phyloP scores from a whole-genome alignment of 2,888 invertebrate species.

The Scelioninae gen. 1 region DNA sequence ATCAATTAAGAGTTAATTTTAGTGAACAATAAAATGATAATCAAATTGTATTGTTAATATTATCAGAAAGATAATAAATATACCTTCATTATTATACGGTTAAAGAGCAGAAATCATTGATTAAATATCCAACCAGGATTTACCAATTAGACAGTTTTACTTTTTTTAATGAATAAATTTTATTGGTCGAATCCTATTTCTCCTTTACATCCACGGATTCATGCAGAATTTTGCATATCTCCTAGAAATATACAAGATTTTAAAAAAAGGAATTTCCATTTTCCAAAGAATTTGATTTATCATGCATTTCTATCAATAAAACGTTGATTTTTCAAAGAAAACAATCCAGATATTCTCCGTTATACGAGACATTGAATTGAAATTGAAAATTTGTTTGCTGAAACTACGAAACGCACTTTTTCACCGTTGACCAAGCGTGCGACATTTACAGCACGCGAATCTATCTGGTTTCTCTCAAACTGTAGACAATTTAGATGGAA shows the following conservation, averaged over 20 bases:
- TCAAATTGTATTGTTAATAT: background rate
- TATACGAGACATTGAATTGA: background rate
- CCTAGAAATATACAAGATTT: too few relatives aligned
- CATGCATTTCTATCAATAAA: too few relatives aligned
- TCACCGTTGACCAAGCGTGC: background rate
- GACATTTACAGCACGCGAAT: slow-evolving; percentile 3
- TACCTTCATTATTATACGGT: background rate
- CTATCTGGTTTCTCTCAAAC: slow-evolving; percentile 45
- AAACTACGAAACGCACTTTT: background rate
- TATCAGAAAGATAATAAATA: background rate
- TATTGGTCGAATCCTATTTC: too few relatives aligned
- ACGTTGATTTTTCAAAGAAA: too few relatives aligned
- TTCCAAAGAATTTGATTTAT: too few relatives aligned
- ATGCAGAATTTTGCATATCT: too few relatives aligned
- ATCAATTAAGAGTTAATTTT: background rate
- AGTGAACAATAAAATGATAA: background rate
- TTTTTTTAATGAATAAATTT: too few relatives aligned
- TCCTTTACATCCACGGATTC: too few relatives aligned
- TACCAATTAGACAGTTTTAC: too few relatives aligned
- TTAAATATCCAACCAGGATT: too few relatives aligned
- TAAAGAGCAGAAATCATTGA: background rate
- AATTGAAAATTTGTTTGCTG: background rate
- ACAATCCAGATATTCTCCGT: background rate
- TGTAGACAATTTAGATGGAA: slow-evolving; percentile 53
- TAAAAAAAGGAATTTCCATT: too few relatives aligned